Evolutionary conservation across 2,888 invertebrate species (phyloP).

Genomic region (Heterodera filipjevi): DNA sequence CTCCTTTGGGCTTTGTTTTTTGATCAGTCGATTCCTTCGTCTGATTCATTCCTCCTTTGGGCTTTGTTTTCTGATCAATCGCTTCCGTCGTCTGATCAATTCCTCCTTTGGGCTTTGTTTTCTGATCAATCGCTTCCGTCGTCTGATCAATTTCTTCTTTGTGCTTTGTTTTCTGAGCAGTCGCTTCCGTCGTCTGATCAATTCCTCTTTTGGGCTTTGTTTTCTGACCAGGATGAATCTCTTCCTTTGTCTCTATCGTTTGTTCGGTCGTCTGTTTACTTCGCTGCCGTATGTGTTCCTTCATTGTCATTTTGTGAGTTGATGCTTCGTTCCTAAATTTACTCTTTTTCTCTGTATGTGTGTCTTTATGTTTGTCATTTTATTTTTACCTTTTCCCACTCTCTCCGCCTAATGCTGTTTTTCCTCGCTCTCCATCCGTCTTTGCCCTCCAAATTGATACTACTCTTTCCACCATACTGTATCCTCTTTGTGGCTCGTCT

Average conservation of each 20-base stretch:
- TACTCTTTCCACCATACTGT: slow-evolving; percentile 12
- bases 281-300: background rate
- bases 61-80: background rate
- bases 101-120: background rate
- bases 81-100: background rate
- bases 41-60: background rate
- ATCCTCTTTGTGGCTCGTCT: no score
- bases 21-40: no score
- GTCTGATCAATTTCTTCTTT: background rate
- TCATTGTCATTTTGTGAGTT: background rate
- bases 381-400: background rate
- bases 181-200: background rate
- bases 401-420: background rate
- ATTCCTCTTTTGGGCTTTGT: background rate
- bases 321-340: background rate
- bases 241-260: background rate
- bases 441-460: slow-evolving; percentile 14
- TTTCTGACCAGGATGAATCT: background rate
- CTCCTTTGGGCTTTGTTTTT: background rate
- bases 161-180: background rate
- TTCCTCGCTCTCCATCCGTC: background rate
- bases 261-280: background rate
- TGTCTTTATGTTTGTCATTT: background rate
- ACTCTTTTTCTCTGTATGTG: slow-evolving; percentile 5
- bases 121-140: background rate